Evolutionary conservation across 2,888 invertebrate genomes (phyloP).

Genomic region (Laspeyria flexula): DNA sequence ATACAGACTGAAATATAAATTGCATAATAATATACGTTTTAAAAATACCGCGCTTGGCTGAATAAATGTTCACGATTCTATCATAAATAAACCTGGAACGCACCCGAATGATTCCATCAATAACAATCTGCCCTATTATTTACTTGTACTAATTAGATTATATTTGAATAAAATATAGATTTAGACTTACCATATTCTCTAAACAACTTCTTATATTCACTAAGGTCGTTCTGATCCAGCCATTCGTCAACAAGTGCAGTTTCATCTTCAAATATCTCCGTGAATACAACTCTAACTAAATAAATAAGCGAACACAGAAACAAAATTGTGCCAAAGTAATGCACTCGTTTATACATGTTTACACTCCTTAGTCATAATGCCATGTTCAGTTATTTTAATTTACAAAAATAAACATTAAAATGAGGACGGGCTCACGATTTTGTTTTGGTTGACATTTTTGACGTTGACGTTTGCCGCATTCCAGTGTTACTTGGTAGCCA

Average conservation of each 20-base stretch:
- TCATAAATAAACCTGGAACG: conserved; percentile 27
- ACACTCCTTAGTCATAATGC: conserved; percentile 62
- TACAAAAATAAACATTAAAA: conserved; percentile 31
- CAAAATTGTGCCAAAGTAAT: conserved; percentile 66
- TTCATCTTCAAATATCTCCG: conserved; percentile 82
- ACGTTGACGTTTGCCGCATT: background rate
- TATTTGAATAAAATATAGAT: conserved; percentile 8
- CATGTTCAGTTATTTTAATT: conserved; percentile 41
- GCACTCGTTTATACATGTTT: conserved; percentile 71
- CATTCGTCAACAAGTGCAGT: conserved; percentile 89
- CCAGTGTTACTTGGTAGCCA: background rate
- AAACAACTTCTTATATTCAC: conserved; percentile 89
- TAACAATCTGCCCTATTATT: conserved; percentile 10
- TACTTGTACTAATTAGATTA: background rate
- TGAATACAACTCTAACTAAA: conserved; percentile 67
- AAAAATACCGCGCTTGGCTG: conserved; percentile 13
- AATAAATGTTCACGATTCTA: background rate
- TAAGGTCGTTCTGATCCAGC: conserved; percentile 90
- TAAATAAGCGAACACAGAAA: conserved; percentile 70
- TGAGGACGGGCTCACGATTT: conserved; percentile 38
- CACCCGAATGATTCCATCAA: conserved; percentile 10
- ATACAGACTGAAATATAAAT: too few relatives aligned
- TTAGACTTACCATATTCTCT: conserved; percentile 89
- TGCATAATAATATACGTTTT: conserved; percentile 1
- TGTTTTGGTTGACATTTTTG: conserved; percentile 11